Percentiles rank a stretch among this genome's conserved stretches.
Evolutionary conservation across 1,140 invertebrate genomes (phyloP).

Genomic region (Meloidogyne exigua): DNA sequence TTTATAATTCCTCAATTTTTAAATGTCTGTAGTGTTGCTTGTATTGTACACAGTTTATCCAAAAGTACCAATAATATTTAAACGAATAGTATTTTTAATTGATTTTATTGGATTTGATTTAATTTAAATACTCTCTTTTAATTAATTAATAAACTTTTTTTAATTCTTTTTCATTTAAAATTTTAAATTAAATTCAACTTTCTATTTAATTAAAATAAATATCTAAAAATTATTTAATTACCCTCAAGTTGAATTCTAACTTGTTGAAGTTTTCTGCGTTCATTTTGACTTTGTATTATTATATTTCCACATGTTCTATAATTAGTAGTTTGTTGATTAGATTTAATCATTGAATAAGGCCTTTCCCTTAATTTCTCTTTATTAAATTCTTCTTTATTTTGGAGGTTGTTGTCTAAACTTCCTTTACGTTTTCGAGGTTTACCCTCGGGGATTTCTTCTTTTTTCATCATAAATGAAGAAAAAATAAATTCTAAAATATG

Average conservation of each 20-base stretch:
- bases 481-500: not conserved
- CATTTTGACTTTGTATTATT: not conserved
- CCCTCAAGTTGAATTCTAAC: not conserved
- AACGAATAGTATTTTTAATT: not conserved
- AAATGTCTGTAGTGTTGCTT: no score
- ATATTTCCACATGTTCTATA: not conserved
- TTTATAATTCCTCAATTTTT: no score
- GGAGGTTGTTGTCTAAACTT: not conserved
- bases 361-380: not conserved
- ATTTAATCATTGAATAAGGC: not conserved
- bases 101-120: no score
- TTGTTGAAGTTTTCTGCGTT: not conserved
- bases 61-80: no score
- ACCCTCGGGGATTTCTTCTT: not conserved
- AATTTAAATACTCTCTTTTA: no score
- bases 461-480: not conserved
- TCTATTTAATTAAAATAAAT: no score
- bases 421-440: not conserved
- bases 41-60: no score
- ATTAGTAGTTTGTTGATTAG: not conserved
- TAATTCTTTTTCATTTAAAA: no score
- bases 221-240: no score
- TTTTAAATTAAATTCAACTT: no score
- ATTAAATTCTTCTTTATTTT: not conserved
- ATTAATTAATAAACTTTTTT: no score